Percentiles rank a stretch among this genome's conserved stretches.
Conservation (phyloP, 2,888 invertebrate species). For the Ganaspis brasiliensis region DNA sequence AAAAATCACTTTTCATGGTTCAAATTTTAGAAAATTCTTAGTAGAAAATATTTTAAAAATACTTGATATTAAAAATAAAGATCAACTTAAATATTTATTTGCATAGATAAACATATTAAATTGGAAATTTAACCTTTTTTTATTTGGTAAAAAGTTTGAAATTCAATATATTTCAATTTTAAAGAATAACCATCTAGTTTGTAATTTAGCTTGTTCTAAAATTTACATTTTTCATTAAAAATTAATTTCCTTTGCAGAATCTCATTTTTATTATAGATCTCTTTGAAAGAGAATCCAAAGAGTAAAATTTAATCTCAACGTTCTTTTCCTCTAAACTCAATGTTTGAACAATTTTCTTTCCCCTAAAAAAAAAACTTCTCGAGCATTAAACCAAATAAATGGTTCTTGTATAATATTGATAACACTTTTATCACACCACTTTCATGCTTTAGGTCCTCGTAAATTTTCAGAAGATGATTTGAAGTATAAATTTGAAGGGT, state of each 20-base stretch:
- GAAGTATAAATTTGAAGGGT: conserved; percentile 1
- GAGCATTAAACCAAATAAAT: background rate
- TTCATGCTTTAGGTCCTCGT: conserved; percentile 7
- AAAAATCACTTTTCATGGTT: too few species aligned
- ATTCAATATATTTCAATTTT: too few species aligned
- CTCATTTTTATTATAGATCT: background rate
- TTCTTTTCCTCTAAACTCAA: background rate
- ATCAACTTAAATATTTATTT: too few species aligned
- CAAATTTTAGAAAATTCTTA: too few species aligned
- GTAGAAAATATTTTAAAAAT: too few species aligned
- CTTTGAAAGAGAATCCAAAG: background rate
- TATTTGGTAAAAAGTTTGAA: too few species aligned
- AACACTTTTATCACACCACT: background rate
- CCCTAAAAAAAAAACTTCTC: conserved; percentile 3
- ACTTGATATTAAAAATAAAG: too few species aligned
- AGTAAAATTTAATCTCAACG: conserved; percentile 1
- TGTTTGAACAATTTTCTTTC: background rate
- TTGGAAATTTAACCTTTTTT: too few species aligned
- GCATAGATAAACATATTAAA: too few species aligned
- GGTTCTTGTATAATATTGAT: conserved; percentile 18
- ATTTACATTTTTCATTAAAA: background rate
- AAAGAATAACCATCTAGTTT: too few species aligned
- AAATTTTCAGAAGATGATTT: conserved; percentile 27
- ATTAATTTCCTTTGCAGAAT: background rate
- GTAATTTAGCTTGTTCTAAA: background rate